A percentile compares a stretch with the other conserved stretches of the same genome.
These are phyloP conservation scores for Zaprionus camerounensis DNA, from an alignment of 1,140 invertebrate species.

Conservation along the genomic window DNA sequence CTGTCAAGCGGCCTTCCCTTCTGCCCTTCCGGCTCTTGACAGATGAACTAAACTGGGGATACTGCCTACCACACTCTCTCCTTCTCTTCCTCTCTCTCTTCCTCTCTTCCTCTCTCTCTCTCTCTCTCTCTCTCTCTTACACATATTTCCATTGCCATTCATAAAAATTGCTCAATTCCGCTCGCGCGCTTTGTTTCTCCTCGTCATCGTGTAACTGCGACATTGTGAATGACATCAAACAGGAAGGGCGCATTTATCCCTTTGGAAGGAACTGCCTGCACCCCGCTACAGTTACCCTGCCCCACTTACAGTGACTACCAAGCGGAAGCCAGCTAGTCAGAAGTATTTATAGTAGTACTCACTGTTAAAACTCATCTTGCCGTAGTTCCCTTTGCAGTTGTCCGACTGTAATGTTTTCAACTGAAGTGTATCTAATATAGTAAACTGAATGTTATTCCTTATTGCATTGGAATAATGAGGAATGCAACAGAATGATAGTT, in stretches of 20 bases:
- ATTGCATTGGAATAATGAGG: too few species aligned
- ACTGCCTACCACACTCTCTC: not conserved
- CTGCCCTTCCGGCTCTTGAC: conserved; percentile 47
- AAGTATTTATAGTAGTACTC: not conserved
- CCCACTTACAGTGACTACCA: not conserved
- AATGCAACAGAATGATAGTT: too few species aligned
- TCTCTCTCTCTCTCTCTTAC: not conserved
- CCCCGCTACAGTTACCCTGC: not conserved
- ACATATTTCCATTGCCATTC: conserved; percentile 64
- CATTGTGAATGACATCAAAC: conserved; percentile 46
- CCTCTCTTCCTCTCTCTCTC: not conserved
- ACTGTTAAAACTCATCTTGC: too few species aligned
- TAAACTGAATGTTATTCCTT: too few species aligned
- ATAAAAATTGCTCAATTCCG: conserved; percentile 80
- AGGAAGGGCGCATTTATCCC: conserved; percentile 34
- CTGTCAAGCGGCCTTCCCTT: conserved; percentile 59
- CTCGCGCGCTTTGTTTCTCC: conserved; percentile 50
- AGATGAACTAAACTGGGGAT: conserved; percentile 67
- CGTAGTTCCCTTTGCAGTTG: too few species aligned
- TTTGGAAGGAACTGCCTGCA: not conserved
- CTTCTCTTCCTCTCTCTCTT: not conserved
- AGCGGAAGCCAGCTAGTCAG: not conserved
- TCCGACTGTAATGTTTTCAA: too few species aligned
- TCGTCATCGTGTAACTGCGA: conserved; percentile 33
- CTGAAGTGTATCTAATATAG: too few species aligned